Evolutionary conservation across 1,140 invertebrate genomes (phyloP), one percentile per base, ranked within the genome.

Genomic region (Drosophila miranda): DNA sequence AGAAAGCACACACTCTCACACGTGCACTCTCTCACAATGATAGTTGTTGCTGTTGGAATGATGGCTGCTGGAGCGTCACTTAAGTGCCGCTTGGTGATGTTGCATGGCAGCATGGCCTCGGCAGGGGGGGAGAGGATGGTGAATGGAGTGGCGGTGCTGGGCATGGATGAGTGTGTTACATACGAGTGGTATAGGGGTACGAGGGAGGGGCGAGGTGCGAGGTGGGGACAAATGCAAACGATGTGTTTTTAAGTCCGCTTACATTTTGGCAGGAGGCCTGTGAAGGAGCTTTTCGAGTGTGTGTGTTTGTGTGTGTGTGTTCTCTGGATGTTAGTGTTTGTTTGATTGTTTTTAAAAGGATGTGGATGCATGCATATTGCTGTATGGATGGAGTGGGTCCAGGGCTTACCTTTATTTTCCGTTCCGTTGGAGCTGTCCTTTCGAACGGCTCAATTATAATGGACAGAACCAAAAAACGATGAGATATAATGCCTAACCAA

Each of bases 221-320:
- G 46, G 19, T 30, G 54, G 62, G 34, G 34, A 63, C 70, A 86
- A 86, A 86, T 86, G 81, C 81, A 86, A 87, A 86, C 81, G 81
- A 86, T 77, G 81, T 86, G 81, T 86, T 86, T 75, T 86, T 86
- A 86, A 86, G 82, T 86, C 87, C 81, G 82, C 82, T 86, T 87
- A 86, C 81, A 86, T 80, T 38, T 84, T 86, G 81, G 19, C 19
- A 19, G 78, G 76, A 80, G 80, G 54, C 82, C 58, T 60, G 64
- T 80, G 76, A 64, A 76, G 72, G 74, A 75, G 34, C 66, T 57
- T 57, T 81, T 60, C 34, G 77, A 77, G 81, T 74, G 62, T 75
- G 69, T 60, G 71, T 75, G 5, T 6, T 6, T 28, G 6, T 7
- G 3, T 23, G 23, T 23, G 45, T 49, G 45, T 59, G 55, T 57